Conservation (phyloP, 53 echinoderm and acorn worm genomes). For the Astropecten irregularis region DNA sequence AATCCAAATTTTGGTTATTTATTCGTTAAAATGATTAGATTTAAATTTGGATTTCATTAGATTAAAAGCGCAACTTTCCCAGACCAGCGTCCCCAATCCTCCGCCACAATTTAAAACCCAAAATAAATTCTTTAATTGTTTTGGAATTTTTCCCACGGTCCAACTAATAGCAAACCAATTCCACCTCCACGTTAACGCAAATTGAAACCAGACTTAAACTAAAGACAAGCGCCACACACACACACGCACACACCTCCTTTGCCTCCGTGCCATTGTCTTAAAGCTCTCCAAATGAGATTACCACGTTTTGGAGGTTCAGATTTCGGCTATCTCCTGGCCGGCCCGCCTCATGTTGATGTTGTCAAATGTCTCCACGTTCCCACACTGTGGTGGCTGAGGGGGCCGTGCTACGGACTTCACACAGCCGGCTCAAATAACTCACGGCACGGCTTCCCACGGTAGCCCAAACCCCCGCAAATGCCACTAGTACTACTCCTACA, state of each 20-base stretch:
- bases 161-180: background rate
- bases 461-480: conserved; percentile 16
- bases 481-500: background rate
- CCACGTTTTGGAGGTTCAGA: background rate
- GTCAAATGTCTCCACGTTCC: conserved; percentile 38
- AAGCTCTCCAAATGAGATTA: conserved; percentile 34
- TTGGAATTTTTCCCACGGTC: background rate
- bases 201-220: background rate
- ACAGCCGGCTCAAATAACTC: background rate
- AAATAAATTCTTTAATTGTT: background rate
- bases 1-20: too few relatives aligned
- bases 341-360: conserved; percentile 20
- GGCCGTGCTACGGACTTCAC: too few relatives aligned
- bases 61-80: too few relatives aligned
- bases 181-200: background rate
- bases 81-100: too few relatives aligned
- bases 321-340: conserved; percentile 38
- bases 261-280: conserved; percentile 6
- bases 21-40: too few relatives aligned
- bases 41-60: too few relatives aligned
- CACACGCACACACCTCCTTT: background rate
- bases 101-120: background rate
- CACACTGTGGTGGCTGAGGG: too few relatives aligned
- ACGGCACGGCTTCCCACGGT: background rate
- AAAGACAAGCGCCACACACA: background rate